Conservation (phyloP, 2,888 invertebrate genomes). For the Zeuzera pyrina region DNA sequence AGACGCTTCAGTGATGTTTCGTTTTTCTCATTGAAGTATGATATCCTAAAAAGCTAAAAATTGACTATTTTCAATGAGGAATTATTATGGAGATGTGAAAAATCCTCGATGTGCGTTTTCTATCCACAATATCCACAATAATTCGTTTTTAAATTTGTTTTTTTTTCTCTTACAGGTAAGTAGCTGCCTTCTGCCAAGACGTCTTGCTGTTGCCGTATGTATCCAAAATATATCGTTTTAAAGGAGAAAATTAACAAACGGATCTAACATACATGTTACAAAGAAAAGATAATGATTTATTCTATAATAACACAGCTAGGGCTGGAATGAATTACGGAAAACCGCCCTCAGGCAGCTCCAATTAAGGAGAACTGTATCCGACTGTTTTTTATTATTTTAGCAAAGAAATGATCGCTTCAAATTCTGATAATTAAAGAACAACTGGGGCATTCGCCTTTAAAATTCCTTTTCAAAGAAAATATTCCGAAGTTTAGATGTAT, state of each 20-base stretch:
- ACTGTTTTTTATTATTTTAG: slow-evolving; percentile 7
- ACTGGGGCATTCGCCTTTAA: too few relatives aligned
- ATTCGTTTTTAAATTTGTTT: slow-evolving; percentile 7
- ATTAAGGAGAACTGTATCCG: slow-evolving; percentile 13
- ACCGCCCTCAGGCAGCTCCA: slow-evolving; percentile 13
- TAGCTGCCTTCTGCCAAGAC: slow-evolving; percentile 18
- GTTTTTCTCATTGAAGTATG: too few relatives aligned
- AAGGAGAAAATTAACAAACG: neutral
- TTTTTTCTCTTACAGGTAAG: slow-evolving; percentile 47
- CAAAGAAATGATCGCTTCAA: slow-evolving; percentile 1
- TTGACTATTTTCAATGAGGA: too few relatives aligned
- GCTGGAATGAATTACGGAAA: slow-evolving; percentile 1
- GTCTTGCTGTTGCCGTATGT: neutral
- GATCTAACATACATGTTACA: too few relatives aligned
- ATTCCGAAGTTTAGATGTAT: too few relatives aligned
- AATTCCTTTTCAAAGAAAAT: too few relatives aligned
- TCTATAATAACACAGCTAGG: too few relatives aligned
- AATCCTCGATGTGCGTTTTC: neutral
- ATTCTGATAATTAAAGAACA: slow-evolving; percentile 10
- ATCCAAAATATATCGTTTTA: neutral
- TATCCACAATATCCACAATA: neutral
- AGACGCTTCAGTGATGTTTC: too few relatives aligned
- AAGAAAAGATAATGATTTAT: neutral
- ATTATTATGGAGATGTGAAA: too few relatives aligned
- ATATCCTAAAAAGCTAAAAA: too few relatives aligned